Evolutionary conservation across 2,113 vertebrate genomes (phyloP).

Genomic region (Cynopterus brachyotis): DNA sequence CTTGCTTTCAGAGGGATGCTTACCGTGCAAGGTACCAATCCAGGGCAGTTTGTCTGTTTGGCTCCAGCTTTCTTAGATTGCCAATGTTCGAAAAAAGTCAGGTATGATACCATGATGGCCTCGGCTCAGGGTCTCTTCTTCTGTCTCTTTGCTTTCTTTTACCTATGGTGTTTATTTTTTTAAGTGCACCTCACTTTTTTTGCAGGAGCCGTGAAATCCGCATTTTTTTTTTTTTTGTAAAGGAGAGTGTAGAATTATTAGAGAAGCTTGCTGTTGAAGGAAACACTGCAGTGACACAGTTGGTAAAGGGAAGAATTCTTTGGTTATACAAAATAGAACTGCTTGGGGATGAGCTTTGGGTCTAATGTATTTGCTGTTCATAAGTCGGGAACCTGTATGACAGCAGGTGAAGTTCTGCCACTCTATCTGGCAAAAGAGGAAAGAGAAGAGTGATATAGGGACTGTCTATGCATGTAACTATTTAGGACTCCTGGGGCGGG

Average conservation of each 20-base stretch:
- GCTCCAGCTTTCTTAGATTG: not conserved
- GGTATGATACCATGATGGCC: not conserved
- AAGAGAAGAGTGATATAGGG: not conserved
- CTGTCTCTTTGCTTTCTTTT: not conserved
- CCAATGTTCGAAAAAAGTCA: not conserved
- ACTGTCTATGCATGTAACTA: not conserved
- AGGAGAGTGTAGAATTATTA: not conserved
- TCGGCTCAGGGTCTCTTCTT: not conserved
- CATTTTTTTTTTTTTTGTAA: not conserved
- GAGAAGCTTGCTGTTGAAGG: constrained; percentile 19
- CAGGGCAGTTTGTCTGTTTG: not conserved
- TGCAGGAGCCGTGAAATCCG: constrained; percentile 16
- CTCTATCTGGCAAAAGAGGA: constrained; percentile 10
- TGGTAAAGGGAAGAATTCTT: constrained; percentile 35
- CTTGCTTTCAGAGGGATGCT: not conserved
- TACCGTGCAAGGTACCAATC: not conserved
- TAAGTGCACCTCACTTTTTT: not conserved
- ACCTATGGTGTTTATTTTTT: not conserved
- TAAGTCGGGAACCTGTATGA: not conserved
- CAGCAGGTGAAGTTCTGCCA: not conserved
- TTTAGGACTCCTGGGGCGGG: not conserved
- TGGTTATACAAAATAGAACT: not conserved
- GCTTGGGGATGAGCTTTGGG: not conserved
- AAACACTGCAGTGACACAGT: not conserved
- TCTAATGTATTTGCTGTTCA: not conserved